Percentiles rank a stretch among this genome's conserved stretches.
phyloP scores from a whole-genome alignment of 2,113 vertebrate species.

The Halcyon senegalensis region DNA sequence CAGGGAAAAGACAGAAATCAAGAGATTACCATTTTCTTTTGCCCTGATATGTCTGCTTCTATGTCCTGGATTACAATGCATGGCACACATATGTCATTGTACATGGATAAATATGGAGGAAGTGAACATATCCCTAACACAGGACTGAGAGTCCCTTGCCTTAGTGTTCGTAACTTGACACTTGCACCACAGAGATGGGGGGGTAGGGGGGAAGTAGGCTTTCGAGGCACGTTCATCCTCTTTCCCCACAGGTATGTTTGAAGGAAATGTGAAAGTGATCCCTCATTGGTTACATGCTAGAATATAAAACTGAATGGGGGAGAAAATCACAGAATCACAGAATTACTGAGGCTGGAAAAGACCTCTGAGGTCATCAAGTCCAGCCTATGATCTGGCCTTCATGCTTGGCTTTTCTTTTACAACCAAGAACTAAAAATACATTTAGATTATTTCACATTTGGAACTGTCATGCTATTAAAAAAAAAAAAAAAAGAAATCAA shows the following conservation, averaged over 20 bases:
- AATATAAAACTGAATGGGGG: background rate
- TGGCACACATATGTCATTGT: background rate
- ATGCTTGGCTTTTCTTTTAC: background rate
- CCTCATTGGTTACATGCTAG: background rate
- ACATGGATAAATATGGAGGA: background rate
- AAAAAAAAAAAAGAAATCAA: background rate
- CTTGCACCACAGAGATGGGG: fast-evolving
- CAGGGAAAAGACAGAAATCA: background rate
- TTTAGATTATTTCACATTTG: background rate
- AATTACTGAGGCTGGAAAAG: too few relatives aligned
- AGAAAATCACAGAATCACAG: background rate
- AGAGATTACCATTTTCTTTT: background rate
- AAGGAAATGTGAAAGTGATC: background rate
- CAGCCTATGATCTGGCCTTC: background rate
- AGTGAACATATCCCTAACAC: background rate
- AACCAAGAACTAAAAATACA: background rate
- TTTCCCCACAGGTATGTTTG: background rate
- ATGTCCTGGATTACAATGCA: background rate
- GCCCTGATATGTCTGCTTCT: background rate
- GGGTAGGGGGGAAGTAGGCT: fast-evolving
- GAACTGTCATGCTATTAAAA: background rate
- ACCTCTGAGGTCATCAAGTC: too few relatives aligned
- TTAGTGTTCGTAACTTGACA: background rate
- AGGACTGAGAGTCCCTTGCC: background rate
- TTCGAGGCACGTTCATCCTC: background rate